phyloP scores from a whole-genome alignment of 2,888 invertebrate genomes.

The Lacanobia oleracea region DNA sequence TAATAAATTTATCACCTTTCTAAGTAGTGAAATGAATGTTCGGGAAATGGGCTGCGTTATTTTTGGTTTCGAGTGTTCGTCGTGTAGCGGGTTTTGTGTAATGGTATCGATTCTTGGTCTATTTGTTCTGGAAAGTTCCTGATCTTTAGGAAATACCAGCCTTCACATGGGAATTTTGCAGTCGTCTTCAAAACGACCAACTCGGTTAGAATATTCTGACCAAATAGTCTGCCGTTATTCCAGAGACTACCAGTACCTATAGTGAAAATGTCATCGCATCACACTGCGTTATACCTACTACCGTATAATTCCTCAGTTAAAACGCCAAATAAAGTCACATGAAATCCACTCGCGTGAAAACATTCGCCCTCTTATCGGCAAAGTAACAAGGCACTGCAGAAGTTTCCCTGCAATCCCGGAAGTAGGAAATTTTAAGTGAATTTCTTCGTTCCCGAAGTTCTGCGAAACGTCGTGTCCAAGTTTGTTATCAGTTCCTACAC shows the following conservation, averaged over 20 bases:
- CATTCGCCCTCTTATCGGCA: slow-evolving; percentile 49
- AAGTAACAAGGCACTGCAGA: slow-evolving; percentile 40
- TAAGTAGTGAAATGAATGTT: slow-evolving; percentile 49
- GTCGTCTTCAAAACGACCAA: background rate
- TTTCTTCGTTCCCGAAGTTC: slow-evolving; percentile 52
- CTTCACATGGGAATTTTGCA: background rate
- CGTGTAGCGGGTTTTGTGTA: background rate
- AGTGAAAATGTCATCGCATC: background rate
- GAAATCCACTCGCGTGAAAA: slow-evolving; percentile 39
- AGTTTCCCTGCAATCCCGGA: slow-evolving; percentile 41
- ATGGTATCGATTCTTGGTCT: background rate
- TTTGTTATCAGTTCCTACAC: slow-evolving; percentile 59
- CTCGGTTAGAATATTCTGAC: background rate
- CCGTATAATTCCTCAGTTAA: slow-evolving; percentile 3
- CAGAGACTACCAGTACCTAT: background rate
- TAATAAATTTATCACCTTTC: slow-evolving; percentile 67
- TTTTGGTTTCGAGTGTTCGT: slow-evolving; percentile 12
- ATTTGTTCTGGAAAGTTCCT: background rate
- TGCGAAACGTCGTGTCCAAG: slow-evolving; percentile 49
- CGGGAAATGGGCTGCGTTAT: slow-evolving; percentile 24
- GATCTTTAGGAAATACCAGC: background rate
- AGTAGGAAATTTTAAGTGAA: slow-evolving; percentile 56
- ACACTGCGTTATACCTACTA: background rate
- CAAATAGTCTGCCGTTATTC: background rate
- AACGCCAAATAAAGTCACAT: slow-evolving; percentile 32